Evolutionary conservation across 2,888 invertebrate genomes (phyloP).

Genomic region (Chalcosyrphus nemorum): DNA sequence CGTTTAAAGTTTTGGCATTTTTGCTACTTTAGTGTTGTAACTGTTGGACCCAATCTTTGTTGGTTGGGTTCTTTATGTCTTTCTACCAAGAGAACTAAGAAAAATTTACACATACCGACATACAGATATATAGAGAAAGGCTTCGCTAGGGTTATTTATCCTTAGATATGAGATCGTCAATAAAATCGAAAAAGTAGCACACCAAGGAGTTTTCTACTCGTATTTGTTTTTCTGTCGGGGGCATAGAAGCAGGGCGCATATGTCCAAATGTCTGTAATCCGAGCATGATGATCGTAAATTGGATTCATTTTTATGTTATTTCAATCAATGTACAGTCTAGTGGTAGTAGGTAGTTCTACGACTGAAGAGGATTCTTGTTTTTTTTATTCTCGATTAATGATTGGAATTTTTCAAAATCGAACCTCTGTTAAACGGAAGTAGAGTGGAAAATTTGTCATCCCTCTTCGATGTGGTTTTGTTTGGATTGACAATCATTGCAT

Average conservation of each 20-base stretch:
- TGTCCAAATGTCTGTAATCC: constrained; percentile 46
- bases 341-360: neutral
- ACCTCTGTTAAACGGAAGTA: constrained; percentile 18
- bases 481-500: too few relatives aligned
- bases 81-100: neutral
- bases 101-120: neutral
- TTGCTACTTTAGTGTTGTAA: constrained; percentile 10
- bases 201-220: constrained; percentile 2
- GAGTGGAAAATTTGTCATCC: constrained; percentile 23
- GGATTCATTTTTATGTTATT: constrained; percentile 53
- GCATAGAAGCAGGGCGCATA: constrained; percentile 20
- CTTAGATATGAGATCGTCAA: constrained; percentile 39
- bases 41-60: constrained; percentile 25
- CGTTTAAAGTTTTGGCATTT: constrained; percentile 43
- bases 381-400: constrained; percentile 38
- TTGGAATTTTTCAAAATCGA: constrained; percentile 34
- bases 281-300: constrained; percentile 50
- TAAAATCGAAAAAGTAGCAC: constrained; percentile 6
- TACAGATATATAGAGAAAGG: too few relatives aligned
- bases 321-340: constrained; percentile 22
- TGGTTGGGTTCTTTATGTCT: neutral
- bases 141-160: constrained; percentile 30
- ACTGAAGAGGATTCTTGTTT: constrained; percentile 2
- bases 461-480: neutral
- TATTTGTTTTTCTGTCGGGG: neutral